Evolutionary conservation across 64 coral and sea anemone species (phyloP), one percentile per base, ranked within the genome.

Genomic region (Catalaphyllia jardinei): DNA sequence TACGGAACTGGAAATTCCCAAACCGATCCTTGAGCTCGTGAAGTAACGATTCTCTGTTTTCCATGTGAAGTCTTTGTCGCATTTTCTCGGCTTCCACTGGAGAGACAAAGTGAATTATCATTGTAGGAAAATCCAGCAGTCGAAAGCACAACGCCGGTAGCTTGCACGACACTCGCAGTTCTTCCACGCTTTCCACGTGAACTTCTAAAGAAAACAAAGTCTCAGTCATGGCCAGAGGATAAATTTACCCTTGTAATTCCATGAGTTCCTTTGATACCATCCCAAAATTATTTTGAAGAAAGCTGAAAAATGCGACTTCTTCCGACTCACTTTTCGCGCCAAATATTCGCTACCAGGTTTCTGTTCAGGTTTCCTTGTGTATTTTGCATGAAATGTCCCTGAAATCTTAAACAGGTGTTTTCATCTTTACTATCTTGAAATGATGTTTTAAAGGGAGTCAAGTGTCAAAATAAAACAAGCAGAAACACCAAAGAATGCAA

Each of bases 181-280:
- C 69, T 78, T 91, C 74, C 3, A 99, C 62, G 28, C 54, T 91
- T 87, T 99, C 97, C 19, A 99, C 83, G 62, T 95, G 88, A 62
- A 99, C 61, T 86, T 99, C 97, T 61, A 99, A 77, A 5, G 94
- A 99, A 95, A 99, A 93, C 72, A 99, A 90, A 59, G 88, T 93
- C 60, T 99, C 94, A 73, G 52, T 16, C 83, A 92, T 92, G 8
- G 19, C n/a, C 10, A 52, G 4, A 61, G 29, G 6, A 33, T n/a
- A 27, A 69, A 7, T 27, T n/a, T 69, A 27, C 4, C n/a, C 28
- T 11, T 2, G 8, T 14, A 22, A 42, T 35, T 22, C 71, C n/a
- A n/a, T 24, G 52, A 85, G 46, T 79, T 79, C 76, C 25, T 79
- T 29, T 79, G 24, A 29, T 28, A 55, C 50, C n/a, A n/a, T n/a